Percentiles rank a stretch among this genome's conserved stretches.
Evolutionary conservation across 2,888 invertebrate genomes (phyloP).

Genomic region (Chrysopilus asiliformis): DNA sequence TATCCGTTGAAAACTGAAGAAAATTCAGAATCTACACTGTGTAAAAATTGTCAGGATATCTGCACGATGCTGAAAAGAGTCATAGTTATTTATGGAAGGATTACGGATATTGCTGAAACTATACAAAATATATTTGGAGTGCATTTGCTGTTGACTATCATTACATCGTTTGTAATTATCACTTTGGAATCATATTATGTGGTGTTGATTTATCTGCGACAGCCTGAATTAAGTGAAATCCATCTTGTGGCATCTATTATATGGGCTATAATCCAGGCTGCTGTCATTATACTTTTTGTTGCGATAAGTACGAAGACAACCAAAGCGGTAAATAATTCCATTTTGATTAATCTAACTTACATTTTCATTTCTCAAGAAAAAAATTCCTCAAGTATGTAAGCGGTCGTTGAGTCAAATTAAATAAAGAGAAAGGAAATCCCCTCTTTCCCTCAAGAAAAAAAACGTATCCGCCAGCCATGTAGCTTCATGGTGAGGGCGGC

Average conservation of each 20-base stretch:
- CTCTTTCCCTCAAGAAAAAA: no score
- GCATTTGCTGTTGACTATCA: slow-evolving; percentile 3
- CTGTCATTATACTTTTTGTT: slow-evolving; percentile 5
- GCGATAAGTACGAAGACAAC: slow-evolving; percentile 4
- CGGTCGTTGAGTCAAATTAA: no score
- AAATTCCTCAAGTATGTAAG: no score
- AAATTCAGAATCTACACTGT: background rate
- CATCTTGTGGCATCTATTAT: slow-evolving; percentile 1
- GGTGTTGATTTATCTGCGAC: slow-evolving; percentile 2
- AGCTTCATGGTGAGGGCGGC: no score
- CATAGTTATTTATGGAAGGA: background rate
- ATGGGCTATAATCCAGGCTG: slow-evolving; percentile 4
- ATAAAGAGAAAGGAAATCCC: no score
- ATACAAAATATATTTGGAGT: slow-evolving; percentile 6
- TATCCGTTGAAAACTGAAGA: background rate
- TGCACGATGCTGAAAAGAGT: slow-evolving; percentile 1
- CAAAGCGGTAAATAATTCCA: slow-evolving; percentile 7
- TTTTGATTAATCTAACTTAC: no score
- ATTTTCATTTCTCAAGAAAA: no score
- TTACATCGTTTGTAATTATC: slow-evolving; percentile 3
- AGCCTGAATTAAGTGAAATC: slow-evolving; percentile 2
- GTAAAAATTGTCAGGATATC: background rate
- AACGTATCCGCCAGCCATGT: no score
- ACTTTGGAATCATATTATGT: slow-evolving; percentile 5
- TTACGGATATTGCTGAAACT: background rate